A percentile compares a stretch with the other conserved stretches of the same genome.
These are phyloP conservation scores for Sinella curviseta DNA, from an alignment of 1,140 invertebrate genomes.

Conservation along the genomic window DNA sequence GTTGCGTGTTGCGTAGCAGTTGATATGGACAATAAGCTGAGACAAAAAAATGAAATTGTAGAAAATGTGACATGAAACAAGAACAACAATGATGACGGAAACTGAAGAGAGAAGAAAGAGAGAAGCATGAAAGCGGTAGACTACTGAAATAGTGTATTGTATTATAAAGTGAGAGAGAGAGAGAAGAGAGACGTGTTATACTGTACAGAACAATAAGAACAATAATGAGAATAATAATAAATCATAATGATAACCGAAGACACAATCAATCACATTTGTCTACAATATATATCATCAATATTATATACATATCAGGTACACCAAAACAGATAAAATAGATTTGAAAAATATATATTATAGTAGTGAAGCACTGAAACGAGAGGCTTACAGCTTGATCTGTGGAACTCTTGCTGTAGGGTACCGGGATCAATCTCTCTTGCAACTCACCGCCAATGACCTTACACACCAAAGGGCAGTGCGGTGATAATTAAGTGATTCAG, in stretches of 20 bases:
- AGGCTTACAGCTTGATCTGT: conserved; percentile 98
- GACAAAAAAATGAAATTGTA: conserved; percentile 49
- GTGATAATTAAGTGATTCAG: conserved; percentile 41
- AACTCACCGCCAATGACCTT: conserved; percentile 99
- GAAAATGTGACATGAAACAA: conserved; percentile 31
- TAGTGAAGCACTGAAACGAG: conserved; percentile 51
- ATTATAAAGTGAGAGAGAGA: conserved; percentile 22
- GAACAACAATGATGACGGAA: conserved; percentile 53
- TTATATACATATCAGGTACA: background rate
- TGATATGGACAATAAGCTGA: conserved; percentile 53
- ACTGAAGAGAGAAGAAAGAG: conserved; percentile 53
- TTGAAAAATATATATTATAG: background rate
- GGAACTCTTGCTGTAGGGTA: conserved; percentile 98
- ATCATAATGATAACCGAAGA: no score
- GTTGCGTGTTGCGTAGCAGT: no score
- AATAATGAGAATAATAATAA: background rate
- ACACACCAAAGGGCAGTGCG: conserved; percentile 73
- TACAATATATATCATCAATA: background rate
- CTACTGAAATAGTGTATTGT: background rate
- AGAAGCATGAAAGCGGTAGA: background rate
- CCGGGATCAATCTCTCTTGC: conserved; percentile 98
- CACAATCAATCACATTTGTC: conserved; percentile 28
- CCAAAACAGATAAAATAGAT: background rate
- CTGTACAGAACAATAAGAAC: conserved; percentile 4
- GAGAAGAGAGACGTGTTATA: conserved; percentile 9